phyloP scores from a whole-genome alignment of 2,113 vertebrate genomes.

The Bubo scandiacus region DNA sequence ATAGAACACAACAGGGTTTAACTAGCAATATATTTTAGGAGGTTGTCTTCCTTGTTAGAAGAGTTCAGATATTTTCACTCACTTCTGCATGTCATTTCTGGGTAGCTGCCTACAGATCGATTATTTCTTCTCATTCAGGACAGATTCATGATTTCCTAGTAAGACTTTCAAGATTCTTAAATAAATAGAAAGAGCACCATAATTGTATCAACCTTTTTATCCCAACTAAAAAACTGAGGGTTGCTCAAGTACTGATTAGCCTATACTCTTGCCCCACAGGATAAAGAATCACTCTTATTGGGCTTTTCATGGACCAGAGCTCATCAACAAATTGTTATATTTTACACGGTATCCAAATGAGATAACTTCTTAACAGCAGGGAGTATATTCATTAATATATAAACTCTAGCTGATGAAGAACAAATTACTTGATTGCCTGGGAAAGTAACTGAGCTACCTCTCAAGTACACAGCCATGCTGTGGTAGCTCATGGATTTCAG shows the following conservation, averaged over 20 bases:
- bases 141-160: background rate
- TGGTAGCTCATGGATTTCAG: background rate
- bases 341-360: slow-evolving; percentile 9
- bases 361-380: slow-evolving; percentile 17
- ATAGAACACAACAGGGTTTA: background rate
- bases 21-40: background rate
- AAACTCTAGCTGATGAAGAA: slow-evolving; percentile 36
- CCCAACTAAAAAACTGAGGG: background rate
- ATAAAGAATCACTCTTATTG: background rate
- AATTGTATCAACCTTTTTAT: slow-evolving; percentile 7
- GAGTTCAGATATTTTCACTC: background rate
- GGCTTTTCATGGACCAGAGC: background rate
- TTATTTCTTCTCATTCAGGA: slow-evolving; percentile 1
- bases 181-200: background rate
- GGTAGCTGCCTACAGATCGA: background rate
- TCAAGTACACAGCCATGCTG: slow-evolving; percentile 32
- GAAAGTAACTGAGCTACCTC: slow-evolving; percentile 29
- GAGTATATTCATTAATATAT: slow-evolving; percentile 44
- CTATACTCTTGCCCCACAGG: background rate
- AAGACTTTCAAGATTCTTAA: background rate
- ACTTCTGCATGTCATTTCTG: background rate
- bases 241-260: slow-evolving; percentile 7
- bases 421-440: slow-evolving; percentile 36
- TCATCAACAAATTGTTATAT: slow-evolving; percentile 31
- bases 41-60: background rate